Evolutionary conservation across 2,888 invertebrate species (phyloP).

Genomic region (Drosophila mulleri): DNA sequence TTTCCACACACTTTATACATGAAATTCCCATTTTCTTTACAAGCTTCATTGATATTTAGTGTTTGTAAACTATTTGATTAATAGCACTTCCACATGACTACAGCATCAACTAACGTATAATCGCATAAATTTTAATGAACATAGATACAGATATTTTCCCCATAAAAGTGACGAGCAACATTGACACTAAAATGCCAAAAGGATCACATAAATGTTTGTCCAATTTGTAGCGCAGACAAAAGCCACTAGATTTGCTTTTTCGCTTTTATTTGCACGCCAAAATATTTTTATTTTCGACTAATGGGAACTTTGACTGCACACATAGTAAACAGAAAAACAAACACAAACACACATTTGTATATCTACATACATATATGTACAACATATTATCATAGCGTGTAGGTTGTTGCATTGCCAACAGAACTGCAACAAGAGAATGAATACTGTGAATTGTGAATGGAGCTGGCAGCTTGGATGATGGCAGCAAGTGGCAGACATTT

Average conservation of each 20-base stretch:
- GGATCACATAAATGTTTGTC: constrained; percentile 36
- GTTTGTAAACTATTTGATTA: not conserved
- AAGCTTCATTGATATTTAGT: too few species aligned
- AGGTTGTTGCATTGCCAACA: constrained; percentile 31
- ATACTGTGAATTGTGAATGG: constrained; percentile 53
- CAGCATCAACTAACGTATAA: not conserved
- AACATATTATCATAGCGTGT: constrained; percentile 19
- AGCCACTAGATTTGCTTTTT: constrained; percentile 1
- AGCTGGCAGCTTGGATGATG: constrained; percentile 69
- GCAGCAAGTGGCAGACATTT: constrained; percentile 62
- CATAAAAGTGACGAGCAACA: not conserved
- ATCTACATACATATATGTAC: not conserved
- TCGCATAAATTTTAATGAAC: not conserved
- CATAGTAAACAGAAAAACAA: constrained; percentile 11
- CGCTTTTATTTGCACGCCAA: constrained; percentile 11
- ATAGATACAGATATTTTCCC: not conserved
- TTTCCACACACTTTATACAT: too few species aligned
- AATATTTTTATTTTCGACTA: constrained; percentile 42
- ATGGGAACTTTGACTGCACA: constrained; percentile 73
- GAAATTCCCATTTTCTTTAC: not conserved
- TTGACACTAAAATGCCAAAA: constrained; percentile 15
- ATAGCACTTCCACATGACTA: not conserved
- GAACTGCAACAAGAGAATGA: constrained; percentile 23
- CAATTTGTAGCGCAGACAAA: constrained; percentile 13
- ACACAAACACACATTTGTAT: not conserved